Evolutionary conservation across 1,140 invertebrate genomes (phyloP).

Genomic region (Ceratina calcarata): DNA sequence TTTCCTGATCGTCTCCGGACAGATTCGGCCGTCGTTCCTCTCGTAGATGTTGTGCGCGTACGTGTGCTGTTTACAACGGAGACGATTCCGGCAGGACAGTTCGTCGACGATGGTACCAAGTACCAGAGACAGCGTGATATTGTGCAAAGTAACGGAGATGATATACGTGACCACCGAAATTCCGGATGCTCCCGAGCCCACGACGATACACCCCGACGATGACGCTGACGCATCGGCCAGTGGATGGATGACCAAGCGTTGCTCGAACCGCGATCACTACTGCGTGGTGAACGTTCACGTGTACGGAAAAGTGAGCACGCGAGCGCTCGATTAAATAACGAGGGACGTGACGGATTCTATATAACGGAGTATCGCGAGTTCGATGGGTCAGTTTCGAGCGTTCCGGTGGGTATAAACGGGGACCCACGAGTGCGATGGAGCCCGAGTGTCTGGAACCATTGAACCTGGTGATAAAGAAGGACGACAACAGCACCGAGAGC

Average conservation of each 20-base stretch:
- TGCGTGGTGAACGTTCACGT: constrained; percentile 21
- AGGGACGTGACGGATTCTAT: background rate
- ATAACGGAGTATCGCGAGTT: constrained; percentile 25
- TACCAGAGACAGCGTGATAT: background rate
- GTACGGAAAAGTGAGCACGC: background rate
- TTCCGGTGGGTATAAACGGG: constrained; percentile 40
- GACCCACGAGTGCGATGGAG: constrained; percentile 74
- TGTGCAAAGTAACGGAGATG: constrained; percentile 4
- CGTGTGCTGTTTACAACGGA: constrained; percentile 56
- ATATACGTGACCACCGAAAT: background rate
- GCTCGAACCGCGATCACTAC: constrained; percentile 13
- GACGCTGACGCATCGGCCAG: background rate
- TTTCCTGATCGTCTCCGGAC: constrained; percentile 23
- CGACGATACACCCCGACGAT: background rate
- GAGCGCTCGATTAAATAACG: background rate
- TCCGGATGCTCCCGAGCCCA: background rate
- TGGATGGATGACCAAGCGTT: background rate
- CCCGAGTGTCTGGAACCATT: constrained; percentile 78
- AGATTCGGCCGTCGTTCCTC: constrained; percentile 14
- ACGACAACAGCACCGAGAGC: constrained; percentile 56
- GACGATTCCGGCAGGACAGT: constrained; percentile 3
- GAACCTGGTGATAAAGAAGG: constrained; percentile 79
- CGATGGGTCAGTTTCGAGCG: constrained; percentile 60
- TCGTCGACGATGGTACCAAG: constrained; percentile 24
- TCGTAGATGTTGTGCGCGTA: constrained; percentile 50